Base-by-base conservation (phyloP, 1,140 invertebrate species). In the Physella acuta region DNA sequence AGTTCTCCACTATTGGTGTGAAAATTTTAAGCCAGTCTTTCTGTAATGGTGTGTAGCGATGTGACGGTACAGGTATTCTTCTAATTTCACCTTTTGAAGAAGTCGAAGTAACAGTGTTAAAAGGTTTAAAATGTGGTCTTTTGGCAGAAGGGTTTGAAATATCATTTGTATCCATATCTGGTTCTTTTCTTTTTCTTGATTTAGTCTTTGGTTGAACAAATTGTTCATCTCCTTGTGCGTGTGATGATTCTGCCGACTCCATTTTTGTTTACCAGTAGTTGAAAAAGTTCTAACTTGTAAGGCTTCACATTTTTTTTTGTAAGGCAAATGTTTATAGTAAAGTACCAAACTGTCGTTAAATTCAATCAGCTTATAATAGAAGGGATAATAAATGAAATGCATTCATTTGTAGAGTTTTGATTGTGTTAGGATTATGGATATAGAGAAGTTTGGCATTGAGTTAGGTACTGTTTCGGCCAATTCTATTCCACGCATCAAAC, bases 21-120 rank as follows among this genome's bases (percentile, higher is more conserved):
- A 96, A 97, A 75, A 99, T 96, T 86, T 98, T 96, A 84, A 95
- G 87, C 97, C 97, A 99, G 80, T 94, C 94, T 81, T 97, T 92
- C 86, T 97, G 97, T 0, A 99, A 80, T 20, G 96, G 94, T 34
- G 93, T 92, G 77, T 95, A 95, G 84, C 97, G 90, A 83, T 90
- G 90, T 58, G 88, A 79, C 51, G 90, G 91, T 59, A 92, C 89
- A n/a, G 88, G 76, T 52, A 93, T 83, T 85, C 90, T 85, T 59
- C 86, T 76, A 1, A 82, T 68, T 60, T 83, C 83, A 64, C 74
- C 71, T 74, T 79, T 81, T 64, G 78, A 81, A 68, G 74, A 75
- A 3, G 44, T 20, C 31, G 5, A 11, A 51, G 51, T 34, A 52
- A 53, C 51, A 51, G 51, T 49, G 30, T 53, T 65, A 26, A 65